Conservation (phyloP, 2,113 vertebrate genomes). For the Ondatra zibethicus region DNA sequence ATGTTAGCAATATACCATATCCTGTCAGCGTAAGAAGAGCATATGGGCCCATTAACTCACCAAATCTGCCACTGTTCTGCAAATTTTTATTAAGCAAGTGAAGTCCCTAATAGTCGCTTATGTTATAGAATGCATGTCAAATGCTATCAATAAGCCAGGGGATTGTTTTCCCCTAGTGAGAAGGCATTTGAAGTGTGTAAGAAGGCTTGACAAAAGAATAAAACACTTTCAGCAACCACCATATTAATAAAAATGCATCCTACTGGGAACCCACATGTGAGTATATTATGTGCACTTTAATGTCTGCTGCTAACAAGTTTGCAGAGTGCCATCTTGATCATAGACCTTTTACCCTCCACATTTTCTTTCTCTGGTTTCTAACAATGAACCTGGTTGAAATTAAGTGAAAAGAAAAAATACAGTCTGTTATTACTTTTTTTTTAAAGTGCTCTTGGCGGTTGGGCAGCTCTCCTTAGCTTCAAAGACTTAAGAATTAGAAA, state of each 20-base stretch:
- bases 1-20: constrained; percentile 77
- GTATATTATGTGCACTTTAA: constrained; percentile 32
- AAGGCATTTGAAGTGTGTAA: constrained; percentile 68
- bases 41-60: constrained; percentile 78
- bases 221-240: constrained; percentile 58
- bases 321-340: constrained; percentile 31
- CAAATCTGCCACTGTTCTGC: constrained; percentile 73
- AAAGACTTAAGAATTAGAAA: constrained; percentile 37
- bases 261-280: constrained; percentile 36
- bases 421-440: background rate
- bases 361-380: constrained; percentile 33
- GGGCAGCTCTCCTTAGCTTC: background rate
- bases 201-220: constrained; percentile 74
- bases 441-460: background rate
- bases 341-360: background rate
- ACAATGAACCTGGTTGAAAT: constrained; percentile 45
- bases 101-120: constrained; percentile 75
- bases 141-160: constrained; percentile 71
- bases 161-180: constrained; percentile 76
- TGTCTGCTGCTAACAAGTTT: constrained; percentile 58
- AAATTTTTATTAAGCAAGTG: constrained; percentile 78
- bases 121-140: constrained; percentile 68
- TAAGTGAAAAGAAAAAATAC: constrained; percentile 1
- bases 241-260: constrained; percentile 70
- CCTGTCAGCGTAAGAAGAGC: constrained; percentile 69